Conservation (phyloP, 2,797 vertebrate species). For the Pampus argenteus region DNA sequence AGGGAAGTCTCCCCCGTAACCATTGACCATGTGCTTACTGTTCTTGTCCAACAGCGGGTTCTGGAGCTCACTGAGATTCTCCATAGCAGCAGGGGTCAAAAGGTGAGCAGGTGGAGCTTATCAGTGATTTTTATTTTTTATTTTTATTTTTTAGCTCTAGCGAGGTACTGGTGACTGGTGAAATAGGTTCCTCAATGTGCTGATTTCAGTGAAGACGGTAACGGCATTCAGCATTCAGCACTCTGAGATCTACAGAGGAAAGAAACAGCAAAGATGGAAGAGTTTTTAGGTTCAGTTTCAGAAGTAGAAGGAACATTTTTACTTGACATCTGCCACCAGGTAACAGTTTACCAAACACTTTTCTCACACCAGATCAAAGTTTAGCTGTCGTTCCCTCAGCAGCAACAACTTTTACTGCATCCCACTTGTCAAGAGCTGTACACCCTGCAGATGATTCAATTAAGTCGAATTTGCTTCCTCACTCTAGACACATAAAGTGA, state of each 20-base stretch:
- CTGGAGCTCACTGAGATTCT: constrained; percentile 94
- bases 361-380: constrained; percentile 65
- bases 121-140: not conserved
- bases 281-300: constrained; percentile 26
- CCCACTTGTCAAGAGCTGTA: constrained; percentile 33
- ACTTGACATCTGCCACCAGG: constrained; percentile 36
- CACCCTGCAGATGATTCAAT: constrained; percentile 69
- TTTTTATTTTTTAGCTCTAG: not conserved
- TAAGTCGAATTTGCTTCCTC: constrained; percentile 63
- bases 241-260: constrained; percentile 59
- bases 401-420: constrained; percentile 43
- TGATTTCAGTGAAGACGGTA: constrained; percentile 53
- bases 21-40: constrained; percentile 88
- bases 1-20: constrained; percentile 89
- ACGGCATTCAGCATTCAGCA: constrained; percentile 69
- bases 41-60: constrained; percentile 93
- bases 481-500: constrained; percentile 33
- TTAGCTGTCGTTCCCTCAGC: constrained; percentile 27
- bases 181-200: constrained; percentile 34
- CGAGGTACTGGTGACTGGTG: not conserved
- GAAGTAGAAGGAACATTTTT: constrained; percentile 22
- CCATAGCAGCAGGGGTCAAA: constrained; percentile 83
- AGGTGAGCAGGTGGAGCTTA: constrained; percentile 29
- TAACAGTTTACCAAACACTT: constrained; percentile 44
- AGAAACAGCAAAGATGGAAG: constrained; percentile 51